Evolutionary conservation across 1,140 invertebrate genomes (phyloP).

Genomic region (Drosophila hydei): DNA sequence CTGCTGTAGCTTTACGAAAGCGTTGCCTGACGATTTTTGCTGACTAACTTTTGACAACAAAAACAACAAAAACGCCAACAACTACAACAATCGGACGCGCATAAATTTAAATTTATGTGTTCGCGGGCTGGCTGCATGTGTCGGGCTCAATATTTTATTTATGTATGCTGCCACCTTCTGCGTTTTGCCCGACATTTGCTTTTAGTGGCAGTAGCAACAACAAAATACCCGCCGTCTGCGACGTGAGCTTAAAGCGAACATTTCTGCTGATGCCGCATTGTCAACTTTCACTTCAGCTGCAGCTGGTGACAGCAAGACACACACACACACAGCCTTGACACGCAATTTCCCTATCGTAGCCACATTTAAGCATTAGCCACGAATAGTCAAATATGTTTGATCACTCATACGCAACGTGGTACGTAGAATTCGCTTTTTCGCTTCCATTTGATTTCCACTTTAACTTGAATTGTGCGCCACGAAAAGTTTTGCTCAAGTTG

Average conservation of each 20-base stretch:
- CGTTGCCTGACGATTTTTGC: conserved; percentile 54
- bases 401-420: conserved; percentile 74
- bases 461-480: conserved; percentile 66
- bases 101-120: conserved; percentile 75
- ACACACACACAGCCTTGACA: conserved; percentile 3
- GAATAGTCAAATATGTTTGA: conserved; percentile 72
- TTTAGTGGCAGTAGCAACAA: conserved; percentile 47
- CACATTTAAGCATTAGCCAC: conserved; percentile 64
- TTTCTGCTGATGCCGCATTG: conserved; percentile 71
- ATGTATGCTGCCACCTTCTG: conserved; percentile 57
- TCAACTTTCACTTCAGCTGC: conserved; percentile 79
- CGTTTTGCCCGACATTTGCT: conserved; percentile 65
- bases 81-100: conserved; percentile 23
- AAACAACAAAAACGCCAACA: conserved; percentile 8
- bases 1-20: conserved; percentile 39
- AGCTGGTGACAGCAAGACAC: conserved; percentile 60
- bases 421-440: conserved; percentile 19
- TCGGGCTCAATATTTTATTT: conserved; percentile 75
- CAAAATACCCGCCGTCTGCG: conserved; percentile 50
- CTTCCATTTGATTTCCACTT: conserved; percentile 59
- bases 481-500: conserved; percentile 53
- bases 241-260: conserved; percentile 70
- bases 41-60: conserved; percentile 65
- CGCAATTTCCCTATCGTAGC: conserved; percentile 9
- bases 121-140: conserved; percentile 28